Percentiles rank a stretch among this genome's conserved stretches.
These are phyloP conservation scores for Zygogramma bicolorata DNA, from an alignment of 2,888 invertebrate genomes.

Conservation along the genomic window DNA sequence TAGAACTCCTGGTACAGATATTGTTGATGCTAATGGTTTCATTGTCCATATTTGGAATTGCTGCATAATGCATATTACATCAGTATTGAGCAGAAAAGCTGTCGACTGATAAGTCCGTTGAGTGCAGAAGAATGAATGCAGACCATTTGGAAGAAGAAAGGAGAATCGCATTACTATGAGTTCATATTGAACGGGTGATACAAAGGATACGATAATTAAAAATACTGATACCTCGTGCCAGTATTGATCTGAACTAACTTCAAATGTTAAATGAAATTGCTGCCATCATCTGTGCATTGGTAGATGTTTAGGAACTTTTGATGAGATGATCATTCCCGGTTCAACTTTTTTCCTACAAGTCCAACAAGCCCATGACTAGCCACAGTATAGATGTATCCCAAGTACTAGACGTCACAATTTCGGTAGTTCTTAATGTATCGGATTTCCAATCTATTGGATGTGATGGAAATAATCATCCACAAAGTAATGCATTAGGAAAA, in stretches of 20 bases:
- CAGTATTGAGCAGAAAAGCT: background rate
- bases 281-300: background rate
- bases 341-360: too few relatives aligned
- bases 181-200: background rate
- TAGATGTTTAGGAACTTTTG: background rate
- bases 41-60: background rate
- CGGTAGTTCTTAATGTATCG: too few relatives aligned
- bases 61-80: background rate
- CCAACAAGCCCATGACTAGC: too few relatives aligned
- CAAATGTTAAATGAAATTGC: background rate
- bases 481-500: too few relatives aligned
- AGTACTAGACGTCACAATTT: too few relatives aligned
- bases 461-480: too few relatives aligned
- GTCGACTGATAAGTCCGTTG: background rate
- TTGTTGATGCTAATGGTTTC: background rate
- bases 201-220: background rate
- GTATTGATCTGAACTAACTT: background rate
- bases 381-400: too few relatives aligned
- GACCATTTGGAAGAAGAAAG: background rate
- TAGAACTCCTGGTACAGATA: background rate
- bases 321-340: background rate
- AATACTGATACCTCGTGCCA: background rate
- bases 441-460: too few relatives aligned
- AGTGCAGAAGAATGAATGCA: background rate
- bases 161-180: background rate